Percentiles rank a stretch among this genome's conserved stretches.
Evolutionary conservation across 1,140 invertebrate species (phyloP).

Genomic region (Drosophila malerkotliana): DNA sequence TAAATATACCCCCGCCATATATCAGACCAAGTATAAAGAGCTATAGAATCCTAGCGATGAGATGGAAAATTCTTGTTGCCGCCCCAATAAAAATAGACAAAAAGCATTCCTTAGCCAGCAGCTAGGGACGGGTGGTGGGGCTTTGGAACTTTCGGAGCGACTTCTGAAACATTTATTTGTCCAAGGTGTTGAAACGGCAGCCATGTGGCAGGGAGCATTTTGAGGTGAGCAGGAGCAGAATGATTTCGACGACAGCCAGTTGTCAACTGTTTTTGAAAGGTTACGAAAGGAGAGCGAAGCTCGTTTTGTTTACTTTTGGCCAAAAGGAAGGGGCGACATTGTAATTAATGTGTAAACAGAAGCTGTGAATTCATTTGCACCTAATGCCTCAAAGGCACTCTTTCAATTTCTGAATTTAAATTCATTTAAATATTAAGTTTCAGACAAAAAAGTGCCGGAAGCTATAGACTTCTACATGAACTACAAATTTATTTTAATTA

Average conservation of each 20-base stretch:
- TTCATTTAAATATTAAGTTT: neutral
- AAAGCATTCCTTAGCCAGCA: conserved; percentile 36
- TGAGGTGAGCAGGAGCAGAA: conserved; percentile 15
- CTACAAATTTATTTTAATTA: no score
- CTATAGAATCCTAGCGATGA: neutral
- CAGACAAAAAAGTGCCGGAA: no score
- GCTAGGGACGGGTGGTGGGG: neutral
- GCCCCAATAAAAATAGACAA: conserved; percentile 73
- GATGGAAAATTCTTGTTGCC: conserved; percentile 39
- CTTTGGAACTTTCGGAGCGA: conserved; percentile 11
- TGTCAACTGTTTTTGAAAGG: conserved; percentile 61
- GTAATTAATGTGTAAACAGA: conserved; percentile 44
- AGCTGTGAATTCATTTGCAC: conserved; percentile 21
- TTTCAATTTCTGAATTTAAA: neutral
- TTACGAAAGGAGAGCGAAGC: conserved; percentile 9
- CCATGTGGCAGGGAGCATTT: conserved; percentile 31
- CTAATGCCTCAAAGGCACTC: neutral
- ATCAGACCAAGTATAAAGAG: conserved; percentile 21
- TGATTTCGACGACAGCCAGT: conserved; percentile 40
- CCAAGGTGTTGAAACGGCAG: conserved; percentile 66
- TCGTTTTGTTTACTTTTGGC: conserved; percentile 8
- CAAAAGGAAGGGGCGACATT: conserved; percentile 6
- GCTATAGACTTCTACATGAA: no score
- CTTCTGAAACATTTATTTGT: conserved; percentile 67
- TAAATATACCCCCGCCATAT: conserved; percentile 59